phyloP scores from a whole-genome alignment of 1,140 invertebrate species.

The Megathymus violae region DNA sequence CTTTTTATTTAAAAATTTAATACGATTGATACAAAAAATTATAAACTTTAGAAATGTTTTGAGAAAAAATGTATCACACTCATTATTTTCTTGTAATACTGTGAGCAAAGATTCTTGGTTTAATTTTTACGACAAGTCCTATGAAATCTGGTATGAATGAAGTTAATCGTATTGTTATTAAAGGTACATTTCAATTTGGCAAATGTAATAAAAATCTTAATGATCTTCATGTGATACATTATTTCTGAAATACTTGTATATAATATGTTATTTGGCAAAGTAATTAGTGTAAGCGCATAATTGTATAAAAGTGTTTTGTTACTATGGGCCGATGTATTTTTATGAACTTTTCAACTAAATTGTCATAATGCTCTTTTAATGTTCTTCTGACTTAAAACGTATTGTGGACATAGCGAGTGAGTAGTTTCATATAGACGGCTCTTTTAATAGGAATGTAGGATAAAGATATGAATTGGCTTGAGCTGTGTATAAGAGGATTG shows the following conservation, averaged over 20 bases:
- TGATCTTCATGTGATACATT: background rate
- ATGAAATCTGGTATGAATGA: no score
- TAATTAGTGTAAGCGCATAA: background rate
- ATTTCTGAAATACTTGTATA: conserved; percentile 9
- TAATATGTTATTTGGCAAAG: conserved; percentile 7
- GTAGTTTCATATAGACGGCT: conserved; percentile 21
- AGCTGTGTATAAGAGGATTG: conserved; percentile 12
- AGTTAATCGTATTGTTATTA: no score
- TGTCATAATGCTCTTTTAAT: conserved; percentile 47
- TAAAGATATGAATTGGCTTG: conserved; percentile 21
- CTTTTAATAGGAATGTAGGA: conserved; percentile 46
- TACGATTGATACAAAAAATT: no score
- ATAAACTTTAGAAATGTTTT: no score
- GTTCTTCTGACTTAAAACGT: conserved; percentile 25
- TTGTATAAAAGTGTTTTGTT: background rate
- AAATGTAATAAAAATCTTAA: no score
- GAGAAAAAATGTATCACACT: conserved; percentile 1
- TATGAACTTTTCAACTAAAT: conserved; percentile 55
- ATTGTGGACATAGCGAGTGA: conserved; percentile 36
- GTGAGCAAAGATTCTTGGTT: no score
- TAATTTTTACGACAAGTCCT: no score
- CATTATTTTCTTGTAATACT: background rate
- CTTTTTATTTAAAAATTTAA: no score
- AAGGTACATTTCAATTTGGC: no score
- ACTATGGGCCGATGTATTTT: background rate